Base-by-base conservation (phyloP, 2,888 invertebrate genomes). In the Polydrusus pterygomalis region DNA sequence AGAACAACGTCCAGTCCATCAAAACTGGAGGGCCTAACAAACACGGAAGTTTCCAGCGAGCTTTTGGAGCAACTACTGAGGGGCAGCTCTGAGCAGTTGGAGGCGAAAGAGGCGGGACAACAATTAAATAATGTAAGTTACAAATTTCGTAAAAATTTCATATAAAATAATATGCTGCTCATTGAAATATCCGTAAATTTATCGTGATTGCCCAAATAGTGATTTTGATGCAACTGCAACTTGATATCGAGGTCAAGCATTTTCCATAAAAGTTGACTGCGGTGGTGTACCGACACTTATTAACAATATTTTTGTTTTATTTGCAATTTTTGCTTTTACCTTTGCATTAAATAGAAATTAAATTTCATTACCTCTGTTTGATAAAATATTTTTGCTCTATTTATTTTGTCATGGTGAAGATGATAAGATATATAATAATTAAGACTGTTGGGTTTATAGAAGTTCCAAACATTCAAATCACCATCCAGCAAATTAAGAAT, bases 1-100 rank as follows among this genome's bases (percentile, higher is more conserved):
- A 88, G 95, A 80, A 94, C 94, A 7, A 94, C 94, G 15, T 95
- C 94, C 9, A 94, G 94, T 80, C 95, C 95, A 40, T 94, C 93
- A 17, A 94, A 95, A 86, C 89, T 95, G 79, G 93, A 93, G 83
- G 92, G 92, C 62, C 87, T 90, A 74, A 79, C 81, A 17, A 83
- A 84, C 69, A 79, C 89, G 13, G 90, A 89, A 78, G 89, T 92
- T 11, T 91, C 91, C 76, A 91, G 90, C 15, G 94, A 95, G 84
- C 88, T 95, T 76, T 89, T 95, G 76, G 94, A 94, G 56, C 94
- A 95, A 85, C 88, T 95, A 77, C 90, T 95, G 60, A 91, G 93
- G 79, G 95, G 95, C 70, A 94, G 94, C 82, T 95, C 95, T 49
- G 95, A 95, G 86, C 92, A 94, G 79, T 88, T 94, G 71, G 91